These are phyloP conservation scores for Actinopyga echinites DNA, from an alignment of 53 echinoderm and acorn worm species.

Conservation along the genomic window DNA sequence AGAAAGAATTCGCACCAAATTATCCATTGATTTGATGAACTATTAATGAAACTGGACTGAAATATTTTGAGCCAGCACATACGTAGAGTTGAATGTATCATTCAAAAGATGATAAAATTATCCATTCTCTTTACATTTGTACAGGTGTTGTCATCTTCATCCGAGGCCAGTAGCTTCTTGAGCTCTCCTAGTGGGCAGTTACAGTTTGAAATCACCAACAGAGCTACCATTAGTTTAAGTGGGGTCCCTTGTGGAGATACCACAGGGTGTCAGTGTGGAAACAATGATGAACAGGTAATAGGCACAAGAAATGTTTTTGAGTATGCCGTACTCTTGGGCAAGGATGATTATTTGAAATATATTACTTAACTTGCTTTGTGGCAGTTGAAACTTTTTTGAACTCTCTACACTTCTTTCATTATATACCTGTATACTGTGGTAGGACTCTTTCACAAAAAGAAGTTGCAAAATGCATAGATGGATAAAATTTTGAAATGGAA, in stretches of 20 bases:
- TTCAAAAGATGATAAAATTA: neutral
- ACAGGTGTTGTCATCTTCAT: slow-evolving; percentile 43
- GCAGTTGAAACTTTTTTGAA: neutral
- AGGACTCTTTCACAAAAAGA: too few relatives aligned
- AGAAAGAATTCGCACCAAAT: too few relatives aligned
- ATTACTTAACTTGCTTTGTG: neutral
- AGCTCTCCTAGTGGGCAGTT: slow-evolving; percentile 49
- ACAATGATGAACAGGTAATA: slow-evolving; percentile 59
- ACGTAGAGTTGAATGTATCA: too few relatives aligned
- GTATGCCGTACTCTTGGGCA: neutral
- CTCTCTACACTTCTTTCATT: too few relatives aligned
- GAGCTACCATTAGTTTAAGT: slow-evolving; percentile 48
- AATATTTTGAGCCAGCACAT: too few relatives aligned
- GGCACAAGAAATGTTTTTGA: neutral
- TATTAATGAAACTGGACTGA: too few relatives aligned
- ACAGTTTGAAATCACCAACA: slow-evolving; percentile 62
- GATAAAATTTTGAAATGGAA: too few relatives aligned
- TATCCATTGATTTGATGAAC: too few relatives aligned
- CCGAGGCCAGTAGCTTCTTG: slow-evolving; percentile 48
- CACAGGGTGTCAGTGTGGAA: slow-evolving; percentile 90
- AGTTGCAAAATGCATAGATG: too few relatives aligned
- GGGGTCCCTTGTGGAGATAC: slow-evolving; percentile 60
- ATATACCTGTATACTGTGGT: too few relatives aligned
- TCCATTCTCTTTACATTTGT: neutral
- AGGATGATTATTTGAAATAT: neutral